Evolutionary conservation across 2,888 invertebrate species (phyloP), one percentile per base, ranked within the genome.

Genomic region (Periphyllus acericola): DNA sequence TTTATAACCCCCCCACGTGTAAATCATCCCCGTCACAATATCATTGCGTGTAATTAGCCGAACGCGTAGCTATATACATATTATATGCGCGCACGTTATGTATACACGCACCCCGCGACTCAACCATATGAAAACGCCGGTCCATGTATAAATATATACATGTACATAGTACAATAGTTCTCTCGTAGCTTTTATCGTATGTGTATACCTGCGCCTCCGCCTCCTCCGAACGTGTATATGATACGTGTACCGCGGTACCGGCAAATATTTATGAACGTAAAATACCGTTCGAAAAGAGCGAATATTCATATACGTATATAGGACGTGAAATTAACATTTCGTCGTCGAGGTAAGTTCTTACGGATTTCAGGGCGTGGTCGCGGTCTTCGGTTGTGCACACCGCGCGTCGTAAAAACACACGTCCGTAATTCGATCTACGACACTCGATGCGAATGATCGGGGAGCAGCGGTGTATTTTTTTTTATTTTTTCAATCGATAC

Each of bases 401-500:
- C 14, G n/a, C 17, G n/a, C 55, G 9, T 32, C 52, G 83, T 74
- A 72, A 74, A n/a, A 60, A 83, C 74, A 83, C 83, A 83, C 36
- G 74, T 74, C 36, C 34, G 74, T 74, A 83, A 74, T 83, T 55
- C 83, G 74, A 83, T 74, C 83, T 83, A 83, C n/a, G 72, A 74
- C 55, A 36, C 36, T 52, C 52, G 52, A 55, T 21, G 11, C n/a
- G 29, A 25, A 19, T n/a, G 34, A 21, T 29, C 19, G 19, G 17
- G 21, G 29, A 29, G 29, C 68, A 34, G 9, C 21, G 4, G 5
- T 68, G 25, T 36, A 17, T 60, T n/a, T 60, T 14, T 25, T 1
- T 3, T 36, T 34, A 60, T 80, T 68, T 80, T 36, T 6, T 2
- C 17, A 32, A 74, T 74, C 74, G 74, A 21, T 34, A 72, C 21